Percentiles rank a stretch among this genome's conserved stretches.
These are phyloP conservation scores for Acleris holmiana DNA, from an alignment of 2,888 invertebrate species.

Conservation along the genomic window DNA sequence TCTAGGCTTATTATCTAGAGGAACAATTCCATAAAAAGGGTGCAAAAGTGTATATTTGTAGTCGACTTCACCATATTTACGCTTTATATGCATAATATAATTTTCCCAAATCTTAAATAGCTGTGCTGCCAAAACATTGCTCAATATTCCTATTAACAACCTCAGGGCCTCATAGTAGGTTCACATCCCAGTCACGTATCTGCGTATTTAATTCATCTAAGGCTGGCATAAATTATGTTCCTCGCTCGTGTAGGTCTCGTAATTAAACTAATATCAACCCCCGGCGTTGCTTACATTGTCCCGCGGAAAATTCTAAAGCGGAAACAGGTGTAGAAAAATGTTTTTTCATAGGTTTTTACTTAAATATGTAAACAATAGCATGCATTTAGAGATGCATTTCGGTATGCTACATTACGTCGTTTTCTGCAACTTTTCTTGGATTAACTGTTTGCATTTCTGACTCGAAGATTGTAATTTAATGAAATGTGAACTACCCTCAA, in stretches of 20 bases:
- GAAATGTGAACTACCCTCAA: too few relatives aligned
- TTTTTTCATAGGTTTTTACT: background rate
- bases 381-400: too few relatives aligned
- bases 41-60: too few relatives aligned
- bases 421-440: too few relatives aligned
- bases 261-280: constrained; percentile 35
- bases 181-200: constrained; percentile 21
- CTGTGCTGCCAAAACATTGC: background rate
- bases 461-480: too few relatives aligned
- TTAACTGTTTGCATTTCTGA: too few relatives aligned
- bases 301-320: constrained; percentile 1
- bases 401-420: too few relatives aligned
- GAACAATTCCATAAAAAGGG: too few relatives aligned
- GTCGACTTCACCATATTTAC: too few relatives aligned
- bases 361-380: background rate
- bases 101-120: too few relatives aligned
- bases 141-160: constrained; percentile 9
- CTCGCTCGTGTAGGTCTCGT: constrained; percentile 25
- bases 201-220: constrained; percentile 25
- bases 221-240: constrained; percentile 33
- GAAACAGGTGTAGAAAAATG: background rate
- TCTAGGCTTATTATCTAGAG: too few relatives aligned
- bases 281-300: constrained; percentile 10
- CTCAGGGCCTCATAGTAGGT: background rate
- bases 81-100: too few relatives aligned